Base-by-base conservation (phyloP, 2,888 invertebrate genomes). In the Machimus rusticus region DNA sequence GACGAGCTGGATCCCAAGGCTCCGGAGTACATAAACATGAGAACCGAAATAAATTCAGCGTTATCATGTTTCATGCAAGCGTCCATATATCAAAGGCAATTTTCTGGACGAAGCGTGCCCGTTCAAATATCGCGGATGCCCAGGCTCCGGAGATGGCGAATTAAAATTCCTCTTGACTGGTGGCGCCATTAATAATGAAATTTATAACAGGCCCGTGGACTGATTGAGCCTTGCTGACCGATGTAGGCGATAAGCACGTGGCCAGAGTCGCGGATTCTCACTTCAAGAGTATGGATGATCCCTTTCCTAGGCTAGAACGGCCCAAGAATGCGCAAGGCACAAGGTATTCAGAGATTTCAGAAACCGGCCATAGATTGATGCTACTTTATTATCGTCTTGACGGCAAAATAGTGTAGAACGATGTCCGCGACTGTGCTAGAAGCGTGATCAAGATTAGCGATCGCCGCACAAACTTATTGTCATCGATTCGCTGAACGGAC, bases 181-280 rank as follows among this genome's bases (percentile, higher is more conserved):
- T 87, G 87, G 87, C 87, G 87, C 87, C 87, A 87, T 87, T 87
- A 87, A 87, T 87, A 87, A 87, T 81, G 87, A 79, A 87, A 87
- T 87, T 87, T 87, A 87, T 87, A 87, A 79, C 81, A 79, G 66
- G n/a, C 43, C 28, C 23, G 31, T 39, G 51, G 74, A 84, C 28
- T 84, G 84, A 84, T 84, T 84, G 84, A 66, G 84, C 37, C 39
- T 39, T 74, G 84, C 66, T 66, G 84, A 66, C 16, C 74, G 84
- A 84, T 84, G 84, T 34, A 66, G 37, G 84, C 66, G 84, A 84
- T 84, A 84, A 84, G 39, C 84, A 84, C 84, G 66, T 84, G 84
- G 84, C 34, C 14, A 14, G 34, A 28, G 19, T 2, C 16, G 55
- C 23, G 51, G 82, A 82, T 82, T 82, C 82, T 51, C 82, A 82